A percentile compares a stretch with the other conserved stretches of the same genome.
Conservation (phyloP, 2,888 invertebrate species). For the Oscheius onirici region DNA sequence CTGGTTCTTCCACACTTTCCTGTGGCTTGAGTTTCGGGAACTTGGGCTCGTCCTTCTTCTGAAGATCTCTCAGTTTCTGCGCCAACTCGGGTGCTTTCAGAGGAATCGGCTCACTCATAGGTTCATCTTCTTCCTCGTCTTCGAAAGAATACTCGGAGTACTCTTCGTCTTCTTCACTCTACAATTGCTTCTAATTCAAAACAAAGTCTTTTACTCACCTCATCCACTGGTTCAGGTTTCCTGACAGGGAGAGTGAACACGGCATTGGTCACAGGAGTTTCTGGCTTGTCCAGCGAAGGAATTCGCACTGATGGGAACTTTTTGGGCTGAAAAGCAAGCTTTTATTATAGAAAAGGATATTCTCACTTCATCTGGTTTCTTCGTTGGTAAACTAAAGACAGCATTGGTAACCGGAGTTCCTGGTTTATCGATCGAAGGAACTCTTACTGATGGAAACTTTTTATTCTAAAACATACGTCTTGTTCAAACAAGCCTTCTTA, state of each 20-base stretch:
- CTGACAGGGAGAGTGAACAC: slow-evolving; percentile 17
- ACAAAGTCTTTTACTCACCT: not conserved
- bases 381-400: slow-evolving; percentile 14
- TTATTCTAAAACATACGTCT: too few species aligned
- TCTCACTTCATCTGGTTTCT: slow-evolving; percentile 11
- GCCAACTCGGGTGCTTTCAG: slow-evolving; percentile 30
- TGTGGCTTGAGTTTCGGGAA: slow-evolving; percentile 17
- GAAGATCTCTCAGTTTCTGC: slow-evolving; percentile 22
- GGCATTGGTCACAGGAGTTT: slow-evolving; percentile 25
- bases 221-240: slow-evolving; percentile 5
- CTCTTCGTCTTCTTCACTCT: slow-evolving; percentile 25
- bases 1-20: slow-evolving; percentile 35
- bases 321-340: not conserved
- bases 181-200: not conserved
- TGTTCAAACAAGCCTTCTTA: too few species aligned
- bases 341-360: not conserved
- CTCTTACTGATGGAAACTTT: slow-evolving; percentile 9
- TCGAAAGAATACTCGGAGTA: slow-evolving; percentile 25
- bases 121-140: slow-evolving; percentile 14
- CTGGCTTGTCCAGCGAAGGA: slow-evolving; percentile 11
- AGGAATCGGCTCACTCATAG: slow-evolving; percentile 34
- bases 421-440: slow-evolving; percentile 11
- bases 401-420: slow-evolving; percentile 26
- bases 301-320: slow-evolving; percentile 21
- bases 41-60: slow-evolving; percentile 38